phyloP scores from a whole-genome alignment of 1,140 invertebrate species.

The Drosophila azteca region DNA sequence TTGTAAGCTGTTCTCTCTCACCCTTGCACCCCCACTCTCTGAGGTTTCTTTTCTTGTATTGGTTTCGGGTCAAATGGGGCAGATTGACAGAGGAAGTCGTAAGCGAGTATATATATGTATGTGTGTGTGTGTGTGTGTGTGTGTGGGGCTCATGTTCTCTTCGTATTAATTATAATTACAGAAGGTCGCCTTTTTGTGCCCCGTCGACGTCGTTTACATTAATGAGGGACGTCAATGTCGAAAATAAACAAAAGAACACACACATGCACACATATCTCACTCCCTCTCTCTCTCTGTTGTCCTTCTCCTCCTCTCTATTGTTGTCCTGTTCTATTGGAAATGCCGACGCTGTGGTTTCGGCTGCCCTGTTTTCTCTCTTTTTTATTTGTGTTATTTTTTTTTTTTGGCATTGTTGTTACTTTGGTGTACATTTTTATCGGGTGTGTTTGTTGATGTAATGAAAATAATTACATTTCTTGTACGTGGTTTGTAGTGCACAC shows the following conservation, averaged over 20 bases:
- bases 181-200: slow-evolving; percentile 62
- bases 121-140: slow-evolving; percentile 4
- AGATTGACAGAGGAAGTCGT: slow-evolving; percentile 33
- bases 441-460: slow-evolving; percentile 52
- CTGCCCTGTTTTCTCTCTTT: background rate
- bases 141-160: slow-evolving; percentile 55
- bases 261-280: slow-evolving; percentile 1
- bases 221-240: slow-evolving; percentile 61
- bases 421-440: slow-evolving; percentile 25
- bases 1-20: slow-evolving; percentile 18
- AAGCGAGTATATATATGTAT: too few relatives aligned
- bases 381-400: background rate
- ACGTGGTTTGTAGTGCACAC: slow-evolving; percentile 49
- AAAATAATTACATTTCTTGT: slow-evolving; percentile 76
- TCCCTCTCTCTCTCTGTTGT: background rate
- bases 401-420: slow-evolving; percentile 30
- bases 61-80: slow-evolving; percentile 54
- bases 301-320: background rate
- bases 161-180: slow-evolving; percentile 80
- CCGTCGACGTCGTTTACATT: slow-evolving; percentile 59
- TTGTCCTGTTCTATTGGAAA: slow-evolving; percentile 35
- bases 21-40: background rate
- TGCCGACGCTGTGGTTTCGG: slow-evolving; percentile 31
- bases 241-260: slow-evolving; percentile 39
- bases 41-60: slow-evolving; percentile 41